Evolutionary conservation across 53 echinoderm and acorn worm species (phyloP), one percentile per base, ranked within the genome.

Genomic region (Arbacia lixula): DNA sequence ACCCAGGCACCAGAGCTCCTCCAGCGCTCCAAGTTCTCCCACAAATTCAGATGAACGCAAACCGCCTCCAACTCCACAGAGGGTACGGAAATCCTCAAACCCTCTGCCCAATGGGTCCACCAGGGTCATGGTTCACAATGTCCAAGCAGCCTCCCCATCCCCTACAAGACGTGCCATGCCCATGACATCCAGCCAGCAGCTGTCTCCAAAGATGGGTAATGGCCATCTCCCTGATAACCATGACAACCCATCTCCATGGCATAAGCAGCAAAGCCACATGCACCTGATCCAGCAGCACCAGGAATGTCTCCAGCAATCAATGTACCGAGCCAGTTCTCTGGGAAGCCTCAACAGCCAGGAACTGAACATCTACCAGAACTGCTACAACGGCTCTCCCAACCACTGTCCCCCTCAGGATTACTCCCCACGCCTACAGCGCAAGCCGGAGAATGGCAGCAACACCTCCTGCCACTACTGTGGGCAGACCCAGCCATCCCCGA

Each of bases 121-220:
- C 17, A 62, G 63, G 22, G 69, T 89, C 29, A 72, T 85, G 36
- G 84, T 84, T 36, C 89, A 89, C 17, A 49, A 89, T n/a, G 78
- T 74, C 26, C 85, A 89, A 35, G 75, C 84, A 19, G 76, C 84
- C 19, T 76, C 76, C 42, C 72, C 64, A 64, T 89, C 78, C 29
- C 74, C 84, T 31, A 77, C 67, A 43, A 89, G 84, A 31, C 74
- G 66, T 22, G 33, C 55, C 49, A 46, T 73, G 28, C 89, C 84
- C 56, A 40, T 71, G 68, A 85, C 84, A 42, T 66, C 29, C 22
- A 73, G 76, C 20, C 57, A 75, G n/a, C 89, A 89, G 68, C 12
- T 19, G 26, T 68, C 84, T 55, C 63, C 77, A 0, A 89, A 85
- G 69, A 84, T 67, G 67, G 85, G 85, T 39, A 84, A 84, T 68